Conservation (phyloP, 2,797 vertebrate species). For the Gouania willdenowi region DNA sequence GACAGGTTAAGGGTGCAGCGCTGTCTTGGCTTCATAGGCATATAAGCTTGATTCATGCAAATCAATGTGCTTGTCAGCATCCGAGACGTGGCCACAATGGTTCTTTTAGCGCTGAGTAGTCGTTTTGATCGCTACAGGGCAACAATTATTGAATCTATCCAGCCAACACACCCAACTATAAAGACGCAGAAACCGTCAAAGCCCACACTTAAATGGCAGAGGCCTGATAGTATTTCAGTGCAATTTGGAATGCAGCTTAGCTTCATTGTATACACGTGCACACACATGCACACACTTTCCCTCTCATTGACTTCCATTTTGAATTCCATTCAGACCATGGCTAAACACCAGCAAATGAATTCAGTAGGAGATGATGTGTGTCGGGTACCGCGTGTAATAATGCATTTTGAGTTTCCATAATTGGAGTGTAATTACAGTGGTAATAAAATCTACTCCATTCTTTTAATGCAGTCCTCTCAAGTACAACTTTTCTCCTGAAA, state of each 20-base stretch:
- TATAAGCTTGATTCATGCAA: constrained; percentile 53
- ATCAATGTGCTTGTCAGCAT: constrained; percentile 54
- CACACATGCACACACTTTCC: constrained; percentile 11
- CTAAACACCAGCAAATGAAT: constrained; percentile 62
- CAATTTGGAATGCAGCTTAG: constrained; percentile 21
- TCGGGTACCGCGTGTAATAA: constrained; percentile 61
- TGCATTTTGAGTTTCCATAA: constrained; percentile 61
- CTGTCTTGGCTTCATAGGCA: constrained; percentile 34
- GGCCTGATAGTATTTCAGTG: constrained; percentile 26
- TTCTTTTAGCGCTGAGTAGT: constrained; percentile 38
- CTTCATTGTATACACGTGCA: constrained; percentile 7
- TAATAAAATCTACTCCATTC: constrained; percentile 50
- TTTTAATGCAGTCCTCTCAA: constrained; percentile 40
- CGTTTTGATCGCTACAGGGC: constrained; percentile 41
- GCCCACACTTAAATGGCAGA: constrained; percentile 23
- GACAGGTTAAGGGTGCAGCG: constrained; percentile 33
- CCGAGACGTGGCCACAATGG: constrained; percentile 41
- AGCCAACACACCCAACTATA: constrained; percentile 32
- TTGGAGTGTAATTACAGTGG: constrained; percentile 61
- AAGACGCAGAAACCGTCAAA: constrained; percentile 36
- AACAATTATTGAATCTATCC: constrained; percentile 56
- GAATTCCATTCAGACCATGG: constrained; percentile 46
- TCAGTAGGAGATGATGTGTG: constrained; percentile 58
- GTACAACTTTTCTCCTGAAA: constrained; percentile 35
- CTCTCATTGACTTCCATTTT: constrained; percentile 34